Evolutionary conservation across 2,113 vertebrate species (phyloP).

Genomic region (Engraulis encrasicolus): DNA sequence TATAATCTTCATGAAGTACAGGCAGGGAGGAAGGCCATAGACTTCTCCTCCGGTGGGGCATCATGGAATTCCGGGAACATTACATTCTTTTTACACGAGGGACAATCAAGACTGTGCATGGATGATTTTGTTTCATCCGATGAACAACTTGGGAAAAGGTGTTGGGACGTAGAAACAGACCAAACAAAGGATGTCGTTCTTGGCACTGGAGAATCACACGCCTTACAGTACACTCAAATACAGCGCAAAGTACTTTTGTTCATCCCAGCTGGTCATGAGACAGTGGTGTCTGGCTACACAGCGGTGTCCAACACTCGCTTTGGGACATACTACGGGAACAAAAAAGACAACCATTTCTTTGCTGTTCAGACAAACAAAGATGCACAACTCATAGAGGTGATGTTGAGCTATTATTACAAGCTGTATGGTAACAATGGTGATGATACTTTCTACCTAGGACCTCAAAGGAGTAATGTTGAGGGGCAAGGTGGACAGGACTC

Average conservation of each 20-base stretch:
- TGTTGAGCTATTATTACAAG: slow-evolving; percentile 58
- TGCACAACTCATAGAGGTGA: slow-evolving; percentile 28
- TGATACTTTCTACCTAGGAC: slow-evolving; percentile 61
- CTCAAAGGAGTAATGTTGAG: slow-evolving; percentile 58
- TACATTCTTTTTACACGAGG: slow-evolving; percentile 50
- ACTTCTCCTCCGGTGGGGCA: slow-evolving; percentile 45
- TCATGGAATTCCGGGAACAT: slow-evolving; percentile 61
- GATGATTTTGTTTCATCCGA: slow-evolving; percentile 51
- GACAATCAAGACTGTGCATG: slow-evolving; percentile 54
- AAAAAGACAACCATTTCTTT: slow-evolving; percentile 54
- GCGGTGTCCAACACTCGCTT: not conserved
- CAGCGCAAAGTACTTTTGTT: slow-evolving; percentile 22
- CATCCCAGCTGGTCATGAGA: slow-evolving; percentile 47
- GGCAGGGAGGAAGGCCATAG: slow-evolving; percentile 19
- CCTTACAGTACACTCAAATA: not conserved
- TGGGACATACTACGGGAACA: slow-evolving; percentile 60
- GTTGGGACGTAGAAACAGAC: slow-evolving; percentile 41
- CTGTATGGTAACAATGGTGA: slow-evolving; percentile 58
- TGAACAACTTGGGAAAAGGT: slow-evolving; percentile 1
- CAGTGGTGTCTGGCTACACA: slow-evolving; percentile 44
- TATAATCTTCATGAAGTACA: slow-evolving; percentile 35
- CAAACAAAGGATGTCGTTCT: slow-evolving; percentile 55
- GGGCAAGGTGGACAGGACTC: slow-evolving; percentile 57
- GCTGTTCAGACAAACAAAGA: slow-evolving; percentile 50
- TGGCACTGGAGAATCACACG: slow-evolving; percentile 55